Conservation (phyloP, 2,797 vertebrate genomes). For the Buceros bicornis region DNA sequence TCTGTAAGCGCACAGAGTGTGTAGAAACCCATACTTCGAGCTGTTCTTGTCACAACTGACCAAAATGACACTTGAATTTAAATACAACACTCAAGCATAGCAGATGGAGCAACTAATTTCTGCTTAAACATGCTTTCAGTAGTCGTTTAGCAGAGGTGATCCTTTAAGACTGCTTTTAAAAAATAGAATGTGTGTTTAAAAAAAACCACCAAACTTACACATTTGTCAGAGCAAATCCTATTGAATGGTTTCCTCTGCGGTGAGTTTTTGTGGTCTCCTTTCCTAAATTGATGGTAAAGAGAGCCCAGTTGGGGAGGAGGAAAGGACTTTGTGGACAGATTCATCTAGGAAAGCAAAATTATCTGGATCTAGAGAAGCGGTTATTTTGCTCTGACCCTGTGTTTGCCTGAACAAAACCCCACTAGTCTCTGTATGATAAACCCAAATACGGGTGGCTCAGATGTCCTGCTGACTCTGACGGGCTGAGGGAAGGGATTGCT, state of each 20-base stretch:
- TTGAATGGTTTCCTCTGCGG: neutral
- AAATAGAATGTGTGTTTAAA: neutral
- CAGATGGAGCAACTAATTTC: neutral
- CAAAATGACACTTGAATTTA: neutral
- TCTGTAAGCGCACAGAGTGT: neutral
- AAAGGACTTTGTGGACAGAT: neutral
- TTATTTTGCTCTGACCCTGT: neutral
- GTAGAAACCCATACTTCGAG: neutral
- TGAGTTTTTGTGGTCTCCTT: neutral
- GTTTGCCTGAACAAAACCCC: neutral
- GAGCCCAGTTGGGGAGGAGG: neutral
- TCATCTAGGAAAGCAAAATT: neutral
- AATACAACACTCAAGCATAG: neutral
- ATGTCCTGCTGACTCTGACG: neutral
- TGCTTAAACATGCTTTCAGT: neutral
- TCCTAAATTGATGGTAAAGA: neutral
- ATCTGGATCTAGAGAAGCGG: neutral
- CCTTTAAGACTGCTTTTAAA: neutral
- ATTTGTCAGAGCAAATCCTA: neutral
- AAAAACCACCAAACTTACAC: too few species aligned
- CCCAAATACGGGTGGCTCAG: neutral
- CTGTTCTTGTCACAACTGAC: neutral
- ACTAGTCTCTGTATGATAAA: neutral
- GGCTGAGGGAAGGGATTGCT: neutral
- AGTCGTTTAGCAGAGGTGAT: neutral